Conservation (phyloP, 2,113 vertebrate genomes). For the Platycercus adscitus region DNA sequence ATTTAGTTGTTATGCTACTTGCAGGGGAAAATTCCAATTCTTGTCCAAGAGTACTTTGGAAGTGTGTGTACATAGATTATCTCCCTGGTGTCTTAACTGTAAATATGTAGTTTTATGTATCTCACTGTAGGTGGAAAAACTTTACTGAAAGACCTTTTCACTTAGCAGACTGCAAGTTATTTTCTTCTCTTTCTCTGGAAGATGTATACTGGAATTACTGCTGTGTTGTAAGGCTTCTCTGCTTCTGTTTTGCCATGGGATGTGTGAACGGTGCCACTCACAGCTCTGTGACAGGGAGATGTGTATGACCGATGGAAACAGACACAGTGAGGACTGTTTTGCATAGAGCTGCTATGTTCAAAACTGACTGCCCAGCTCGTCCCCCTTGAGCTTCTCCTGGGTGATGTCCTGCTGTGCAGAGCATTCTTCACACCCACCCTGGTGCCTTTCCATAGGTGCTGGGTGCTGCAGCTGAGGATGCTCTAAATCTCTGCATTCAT, state of each 20-base stretch:
- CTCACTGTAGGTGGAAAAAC: not conserved
- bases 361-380: rapidly evolving
- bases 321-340: not conserved
- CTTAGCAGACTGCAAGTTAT: not conserved
- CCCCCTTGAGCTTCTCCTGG: not conserved
- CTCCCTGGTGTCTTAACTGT: not conserved
- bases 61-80: not conserved
- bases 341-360: not conserved
- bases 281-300: not conserved
- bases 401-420: not conserved
- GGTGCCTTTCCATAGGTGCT: not conserved
- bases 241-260: not conserved
- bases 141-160: not conserved
- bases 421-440: not conserved
- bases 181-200: not conserved
- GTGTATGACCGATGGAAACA: not conserved
- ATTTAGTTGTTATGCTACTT: slow-evolving; percentile 11
- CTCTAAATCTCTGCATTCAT: not conserved
- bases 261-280: rapidly evolving
- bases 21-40: slow-evolving; percentile 1
- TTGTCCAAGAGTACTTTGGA: slow-evolving; percentile 17
- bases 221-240: not conserved
- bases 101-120: not conserved
- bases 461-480: not conserved
- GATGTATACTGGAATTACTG: not conserved